These are phyloP conservation scores for Azorinus chamasolen DNA, from an alignment of 2,888 invertebrate species.

Conservation along the genomic window DNA sequence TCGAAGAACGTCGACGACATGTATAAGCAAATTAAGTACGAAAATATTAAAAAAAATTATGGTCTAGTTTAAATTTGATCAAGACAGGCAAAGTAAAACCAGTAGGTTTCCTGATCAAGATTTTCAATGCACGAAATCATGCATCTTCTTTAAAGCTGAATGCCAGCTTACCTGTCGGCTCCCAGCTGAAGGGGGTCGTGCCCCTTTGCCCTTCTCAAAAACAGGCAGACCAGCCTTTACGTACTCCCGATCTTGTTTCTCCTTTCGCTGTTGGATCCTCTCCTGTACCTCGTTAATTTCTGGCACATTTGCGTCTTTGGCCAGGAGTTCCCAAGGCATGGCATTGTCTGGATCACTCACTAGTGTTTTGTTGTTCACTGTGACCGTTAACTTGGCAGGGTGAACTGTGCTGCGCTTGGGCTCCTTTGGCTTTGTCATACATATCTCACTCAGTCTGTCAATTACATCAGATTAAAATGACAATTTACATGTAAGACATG, in stretches of 20 bases:
- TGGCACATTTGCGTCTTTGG: slow-evolving; percentile 46
- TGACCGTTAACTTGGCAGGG: slow-evolving; percentile 48
- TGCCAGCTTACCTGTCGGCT: too few relatives aligned
- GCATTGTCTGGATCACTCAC: slow-evolving; percentile 58
- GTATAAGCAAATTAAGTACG: too few relatives aligned
- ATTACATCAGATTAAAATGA: too few relatives aligned
- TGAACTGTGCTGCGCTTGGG: slow-evolving; percentile 41
- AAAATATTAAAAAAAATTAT: too few relatives aligned
- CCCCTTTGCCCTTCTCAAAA: slow-evolving; percentile 54
- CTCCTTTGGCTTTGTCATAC: slow-evolving; percentile 41
- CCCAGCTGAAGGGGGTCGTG: slow-evolving; percentile 12
- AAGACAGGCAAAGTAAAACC: too few relatives aligned
- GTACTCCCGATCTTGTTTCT: slow-evolving; percentile 35
- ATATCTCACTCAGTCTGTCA: slow-evolving; percentile 38
- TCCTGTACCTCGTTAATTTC: slow-evolving; percentile 48
- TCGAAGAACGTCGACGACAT: too few relatives aligned
- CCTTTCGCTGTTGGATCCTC: slow-evolving; percentile 29
- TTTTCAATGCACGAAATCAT: too few relatives aligned
- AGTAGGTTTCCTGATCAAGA: too few relatives aligned
- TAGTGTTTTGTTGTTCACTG: slow-evolving; percentile 45
- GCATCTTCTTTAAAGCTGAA: too few relatives aligned
- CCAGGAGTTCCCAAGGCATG: slow-evolving; percentile 57
- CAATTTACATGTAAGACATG: too few relatives aligned
- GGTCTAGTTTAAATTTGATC: too few relatives aligned
- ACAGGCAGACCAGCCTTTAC: slow-evolving; percentile 35